A percentile compares a stretch with the other conserved stretches of the same genome.
These are phyloP conservation scores for Heliconius himera DNA, from an alignment of 1,140 invertebrate genomes.

Conservation along the genomic window DNA sequence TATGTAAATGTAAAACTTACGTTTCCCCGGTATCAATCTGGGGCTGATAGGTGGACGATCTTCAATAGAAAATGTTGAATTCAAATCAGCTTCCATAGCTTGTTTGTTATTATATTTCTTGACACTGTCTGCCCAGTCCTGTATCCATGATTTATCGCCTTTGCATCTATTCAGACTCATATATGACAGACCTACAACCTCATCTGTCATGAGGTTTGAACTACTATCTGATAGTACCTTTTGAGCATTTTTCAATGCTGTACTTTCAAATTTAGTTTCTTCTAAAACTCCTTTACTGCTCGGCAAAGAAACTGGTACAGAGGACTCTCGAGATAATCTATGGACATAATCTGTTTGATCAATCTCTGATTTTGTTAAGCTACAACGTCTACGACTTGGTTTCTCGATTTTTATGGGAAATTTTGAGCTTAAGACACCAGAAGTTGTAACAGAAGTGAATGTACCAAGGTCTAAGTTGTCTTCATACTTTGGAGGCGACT, in stretches of 20 bases:
- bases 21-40: constrained; percentile 55
- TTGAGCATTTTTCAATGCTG: constrained; percentile 67
- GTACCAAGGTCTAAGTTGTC: constrained; percentile 78
- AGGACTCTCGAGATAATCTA: constrained; percentile 65
- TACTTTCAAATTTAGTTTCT: constrained; percentile 69
- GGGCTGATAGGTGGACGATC: constrained; percentile 69
- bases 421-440: constrained; percentile 82
- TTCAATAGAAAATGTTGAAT: constrained; percentile 52
- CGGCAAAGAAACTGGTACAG: constrained; percentile 68
- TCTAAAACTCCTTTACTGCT: constrained; percentile 60
- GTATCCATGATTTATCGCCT: constrained; percentile 80
- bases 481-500: constrained; percentile 63
- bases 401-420: constrained; percentile 56
- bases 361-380: constrained; percentile 84
- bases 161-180: constrained; percentile 78
- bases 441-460: constrained; percentile 84
- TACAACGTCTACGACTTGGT: constrained; percentile 69
- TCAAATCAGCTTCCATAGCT: constrained; percentile 53
- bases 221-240: constrained; percentile 61
- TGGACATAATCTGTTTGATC: constrained; percentile 83
- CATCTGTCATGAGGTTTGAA: constrained; percentile 62
- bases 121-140: constrained; percentile 80
- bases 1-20: constrained; percentile 48
- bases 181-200: constrained; percentile 75
- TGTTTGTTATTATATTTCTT: constrained; percentile 78